Percentiles rank a stretch among this genome's conserved stretches.
These are phyloP conservation scores for Furcula furcula DNA, from an alignment of 2,888 invertebrate species.

Conservation along the genomic window DNA sequence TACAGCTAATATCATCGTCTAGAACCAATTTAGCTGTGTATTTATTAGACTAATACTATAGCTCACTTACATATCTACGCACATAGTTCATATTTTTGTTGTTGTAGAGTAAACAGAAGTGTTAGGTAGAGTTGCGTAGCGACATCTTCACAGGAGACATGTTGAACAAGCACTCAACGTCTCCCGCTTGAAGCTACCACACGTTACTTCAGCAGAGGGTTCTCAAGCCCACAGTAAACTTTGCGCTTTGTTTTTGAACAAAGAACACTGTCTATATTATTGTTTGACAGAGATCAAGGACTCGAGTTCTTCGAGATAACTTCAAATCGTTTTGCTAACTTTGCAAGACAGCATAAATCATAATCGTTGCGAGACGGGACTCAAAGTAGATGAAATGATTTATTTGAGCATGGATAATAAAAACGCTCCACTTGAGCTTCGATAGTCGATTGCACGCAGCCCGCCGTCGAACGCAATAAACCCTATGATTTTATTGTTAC, in stretches of 20 bases:
- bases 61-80: no score
- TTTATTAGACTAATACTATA: no score
- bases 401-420: slow-evolving; percentile 53
- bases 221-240: slow-evolving; percentile 45
- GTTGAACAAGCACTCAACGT: slow-evolving; percentile 68
- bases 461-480: slow-evolving; percentile 54
- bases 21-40: no score
- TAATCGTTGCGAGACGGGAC: slow-evolving; percentile 32
- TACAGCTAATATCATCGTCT: no score
- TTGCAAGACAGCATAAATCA: no score
- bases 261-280: slow-evolving; percentile 24
- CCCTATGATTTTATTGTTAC: slow-evolving; percentile 58
- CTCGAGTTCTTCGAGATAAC: no score
- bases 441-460: slow-evolving; percentile 46
- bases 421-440: slow-evolving; percentile 53
- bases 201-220: slow-evolving; percentile 51
- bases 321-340: no score
- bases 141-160: slow-evolving; percentile 62
- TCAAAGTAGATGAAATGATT: slow-evolving; percentile 51
- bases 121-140: slow-evolving; percentile 30
- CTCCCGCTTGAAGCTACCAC: slow-evolving; percentile 56
- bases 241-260: slow-evolving; percentile 42
- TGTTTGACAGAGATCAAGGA: slow-evolving; percentile 19
- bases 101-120: slow-evolving; percentile 21
- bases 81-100: no score